phyloP scores from a whole-genome alignment of 2,888 invertebrate species.

The Lochmaea capreae region DNA sequence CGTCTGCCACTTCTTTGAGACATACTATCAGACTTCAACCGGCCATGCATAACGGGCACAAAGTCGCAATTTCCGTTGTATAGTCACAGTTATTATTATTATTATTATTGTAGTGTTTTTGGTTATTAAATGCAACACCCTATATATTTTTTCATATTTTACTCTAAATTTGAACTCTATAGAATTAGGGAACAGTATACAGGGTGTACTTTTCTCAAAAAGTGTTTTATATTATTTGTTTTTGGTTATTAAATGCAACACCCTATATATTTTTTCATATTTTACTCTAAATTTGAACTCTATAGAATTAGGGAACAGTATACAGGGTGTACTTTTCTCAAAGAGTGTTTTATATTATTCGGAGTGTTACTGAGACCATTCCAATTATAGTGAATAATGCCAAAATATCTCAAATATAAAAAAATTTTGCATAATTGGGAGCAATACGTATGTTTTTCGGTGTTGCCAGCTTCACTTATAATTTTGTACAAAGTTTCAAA shows the following conservation, averaged over 20 bases:
- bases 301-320: too few species aligned
- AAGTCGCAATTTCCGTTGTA: conserved; percentile 63
- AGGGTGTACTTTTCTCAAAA: too few species aligned
- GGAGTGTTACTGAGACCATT: not conserved
- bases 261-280: too few species aligned
- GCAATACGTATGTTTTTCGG: not conserved
- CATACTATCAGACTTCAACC: conserved; percentile 63
- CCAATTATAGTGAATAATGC: not conserved
- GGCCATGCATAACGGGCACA: conserved; percentile 57
- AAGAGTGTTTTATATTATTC: not conserved
- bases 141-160: too few species aligned
- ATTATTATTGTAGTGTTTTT: not conserved
- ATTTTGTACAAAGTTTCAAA: not conserved
- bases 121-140: not conserved
- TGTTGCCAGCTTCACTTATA: not conserved
- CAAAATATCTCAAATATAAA: too few species aligned
- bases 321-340: too few species aligned
- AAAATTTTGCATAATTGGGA: too few species aligned
- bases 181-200: too few species aligned
- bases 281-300: too few species aligned
- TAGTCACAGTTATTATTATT: conserved; percentile 50
- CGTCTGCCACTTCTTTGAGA: conserved; percentile 60
- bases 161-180: too few species aligned
- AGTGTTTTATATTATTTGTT: not conserved
- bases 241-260: not conserved